Conservation (phyloP, 1,140 invertebrate genomes). For the Varroa destructor region DNA sequence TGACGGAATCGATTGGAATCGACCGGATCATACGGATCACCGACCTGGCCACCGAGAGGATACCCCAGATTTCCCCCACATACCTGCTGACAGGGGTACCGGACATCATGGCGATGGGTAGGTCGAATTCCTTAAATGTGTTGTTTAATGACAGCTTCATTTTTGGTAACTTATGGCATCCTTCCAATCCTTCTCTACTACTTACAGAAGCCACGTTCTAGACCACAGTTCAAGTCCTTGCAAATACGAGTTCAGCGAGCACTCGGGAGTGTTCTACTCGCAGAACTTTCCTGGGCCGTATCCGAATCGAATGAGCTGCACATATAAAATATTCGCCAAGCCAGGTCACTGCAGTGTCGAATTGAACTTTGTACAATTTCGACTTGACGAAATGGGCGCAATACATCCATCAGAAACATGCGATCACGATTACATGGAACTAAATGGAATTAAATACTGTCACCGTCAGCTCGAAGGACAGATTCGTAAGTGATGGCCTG, state of each 20-base stretch:
- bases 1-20: background rate
- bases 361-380: constrained; percentile 35
- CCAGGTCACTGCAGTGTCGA: constrained; percentile 34
- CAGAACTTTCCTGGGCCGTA: constrained; percentile 35
- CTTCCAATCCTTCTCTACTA: background rate
- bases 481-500: constrained; percentile 34
- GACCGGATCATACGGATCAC: background rate
- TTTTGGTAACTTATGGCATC: too few relatives aligned
- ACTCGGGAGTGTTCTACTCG: constrained; percentile 33
- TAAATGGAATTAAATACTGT: constrained; percentile 37
- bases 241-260: constrained; percentile 32
- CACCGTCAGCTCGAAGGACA: constrained; percentile 34
- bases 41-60: background rate
- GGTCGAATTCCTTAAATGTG: too few relatives aligned
- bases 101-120: too few relatives aligned
- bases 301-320: constrained; percentile 33
- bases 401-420: constrained; percentile 30
- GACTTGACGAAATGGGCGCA: constrained; percentile 32
- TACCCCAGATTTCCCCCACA: background rate
- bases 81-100: too few relatives aligned
- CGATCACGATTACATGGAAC: constrained; percentile 35
- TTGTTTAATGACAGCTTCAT: too few relatives aligned
- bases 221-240: constrained; percentile 27
- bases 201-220: constrained; percentile 6
- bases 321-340: constrained; percentile 33